These are phyloP conservation scores for Pagrus major DNA, from an alignment of 2,113 vertebrate species.

Conservation along the genomic window DNA sequence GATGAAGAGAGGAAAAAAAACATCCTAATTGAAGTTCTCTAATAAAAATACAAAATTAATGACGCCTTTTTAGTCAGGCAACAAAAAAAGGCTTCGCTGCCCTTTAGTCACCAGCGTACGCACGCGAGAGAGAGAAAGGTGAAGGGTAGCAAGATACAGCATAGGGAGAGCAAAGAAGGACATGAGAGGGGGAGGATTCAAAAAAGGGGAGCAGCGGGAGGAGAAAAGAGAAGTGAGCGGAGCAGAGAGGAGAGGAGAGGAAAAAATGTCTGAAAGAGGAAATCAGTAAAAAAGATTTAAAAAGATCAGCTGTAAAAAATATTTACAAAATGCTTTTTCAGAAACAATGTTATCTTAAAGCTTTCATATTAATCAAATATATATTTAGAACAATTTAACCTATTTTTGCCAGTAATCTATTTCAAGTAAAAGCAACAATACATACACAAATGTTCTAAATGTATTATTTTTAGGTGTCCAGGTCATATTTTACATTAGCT, in stretches of 20 bases:
- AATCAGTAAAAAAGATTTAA: not conserved
- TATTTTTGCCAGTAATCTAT: not conserved
- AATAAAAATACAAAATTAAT: constrained; percentile 12
- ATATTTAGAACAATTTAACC: not conserved
- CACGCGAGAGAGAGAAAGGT: constrained; percentile 1
- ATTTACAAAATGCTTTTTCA: not conserved
- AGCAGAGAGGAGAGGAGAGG: not conserved
- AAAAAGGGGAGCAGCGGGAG: constrained; percentile 20
- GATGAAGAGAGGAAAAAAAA: not conserved
- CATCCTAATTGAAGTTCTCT: not conserved
- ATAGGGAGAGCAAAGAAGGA: constrained; percentile 8
- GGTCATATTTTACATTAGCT: not conserved
- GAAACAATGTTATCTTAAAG: constrained; percentile 2
- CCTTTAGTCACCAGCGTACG: constrained; percentile 7
- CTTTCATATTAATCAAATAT: not conserved
- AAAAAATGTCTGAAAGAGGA: not conserved
- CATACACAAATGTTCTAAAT: not conserved
- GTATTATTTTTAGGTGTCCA: not conserved
- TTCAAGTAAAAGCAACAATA: not conserved
- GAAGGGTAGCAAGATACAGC: not conserved
- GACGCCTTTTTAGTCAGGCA: not conserved
- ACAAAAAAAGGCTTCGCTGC: not conserved
- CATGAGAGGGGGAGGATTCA: constrained; percentile 8
- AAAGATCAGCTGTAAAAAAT: not conserved
- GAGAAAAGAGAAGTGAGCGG: not conserved